phyloP scores from a whole-genome alignment of 2,888 invertebrate species.

The Pammene aurita region DNA sequence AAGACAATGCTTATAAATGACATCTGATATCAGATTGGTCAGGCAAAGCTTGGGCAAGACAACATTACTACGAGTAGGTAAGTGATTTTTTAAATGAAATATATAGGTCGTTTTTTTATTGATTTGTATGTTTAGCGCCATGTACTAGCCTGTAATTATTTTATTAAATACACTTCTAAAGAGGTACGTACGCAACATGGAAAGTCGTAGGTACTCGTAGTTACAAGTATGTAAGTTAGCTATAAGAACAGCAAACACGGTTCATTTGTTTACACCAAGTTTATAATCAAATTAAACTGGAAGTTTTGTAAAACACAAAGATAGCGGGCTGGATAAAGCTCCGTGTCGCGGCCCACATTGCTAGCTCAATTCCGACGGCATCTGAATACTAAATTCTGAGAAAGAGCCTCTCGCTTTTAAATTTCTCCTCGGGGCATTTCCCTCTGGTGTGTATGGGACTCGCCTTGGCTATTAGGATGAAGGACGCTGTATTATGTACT shows the following conservation, averaged over 20 bases:
- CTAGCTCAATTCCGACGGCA: slow-evolving; percentile 70
- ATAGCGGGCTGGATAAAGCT: slow-evolving; percentile 56
- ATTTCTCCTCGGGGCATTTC: slow-evolving; percentile 62
- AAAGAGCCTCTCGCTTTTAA: slow-evolving; percentile 63
- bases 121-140: too few relatives aligned
- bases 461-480: slow-evolving; percentile 41
- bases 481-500: not conserved
- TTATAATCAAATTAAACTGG: slow-evolving; percentile 30
- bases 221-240: too few relatives aligned
- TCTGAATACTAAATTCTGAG: slow-evolving; percentile 72
- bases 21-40: too few relatives aligned
- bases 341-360: slow-evolving; percentile 75
- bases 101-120: too few relatives aligned
- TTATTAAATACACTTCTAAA: too few relatives aligned
- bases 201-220: too few relatives aligned
- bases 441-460: slow-evolving; percentile 58
- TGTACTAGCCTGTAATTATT: too few relatives aligned
- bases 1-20: too few relatives aligned
- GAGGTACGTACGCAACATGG: too few relatives aligned
- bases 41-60: too few relatives aligned
- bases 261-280: slow-evolving; percentile 9
- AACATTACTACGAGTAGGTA: too few relatives aligned
- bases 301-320: slow-evolving; percentile 44
- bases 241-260: not conserved
- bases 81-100: too few relatives aligned